Evolutionary conservation across 2,888 invertebrate genomes (phyloP).

Genomic region (Ptychoptera contaminata): DNA sequence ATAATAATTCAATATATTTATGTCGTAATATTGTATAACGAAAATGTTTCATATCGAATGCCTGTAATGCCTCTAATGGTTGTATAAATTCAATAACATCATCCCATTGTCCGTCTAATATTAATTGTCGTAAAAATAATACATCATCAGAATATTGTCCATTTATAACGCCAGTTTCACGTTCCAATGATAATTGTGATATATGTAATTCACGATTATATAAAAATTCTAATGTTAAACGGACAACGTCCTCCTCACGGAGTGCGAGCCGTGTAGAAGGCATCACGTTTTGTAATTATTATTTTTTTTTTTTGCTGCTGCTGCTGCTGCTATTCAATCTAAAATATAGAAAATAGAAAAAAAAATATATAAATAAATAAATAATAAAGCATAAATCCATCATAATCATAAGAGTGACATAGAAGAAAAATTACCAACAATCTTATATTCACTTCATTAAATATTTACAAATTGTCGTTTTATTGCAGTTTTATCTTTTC

Average conservation of each 20-base stretch:
- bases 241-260: slow-evolving; percentile 79
- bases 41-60: slow-evolving; percentile 72
- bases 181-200: slow-evolving; percentile 74
- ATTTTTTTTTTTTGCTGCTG: too few species aligned
- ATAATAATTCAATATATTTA: slow-evolving; percentile 84
- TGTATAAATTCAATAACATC: slow-evolving; percentile 92
- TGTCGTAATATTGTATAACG: slow-evolving; percentile 78
- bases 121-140: slow-evolving; percentile 82
- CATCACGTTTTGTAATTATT: slow-evolving; percentile 45
- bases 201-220: slow-evolving; percentile 85
- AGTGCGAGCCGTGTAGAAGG: slow-evolving; percentile 71
- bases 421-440: too few species aligned
- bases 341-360: background rate
- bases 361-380: background rate
- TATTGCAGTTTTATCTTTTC: too few species aligned
- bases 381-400: too few species aligned
- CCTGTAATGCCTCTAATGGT: slow-evolving; percentile 66
- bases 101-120: slow-evolving; percentile 96
- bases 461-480: too few species aligned
- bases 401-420: too few species aligned
- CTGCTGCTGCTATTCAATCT: too few species aligned
- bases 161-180: slow-evolving; percentile 91
- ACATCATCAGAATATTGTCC: slow-evolving; percentile 88
- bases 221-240: slow-evolving; percentile 70
- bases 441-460: too few species aligned